phyloP scores from a whole-genome alignment of 1,140 invertebrate species.

The Papilio polyxenes region DNA sequence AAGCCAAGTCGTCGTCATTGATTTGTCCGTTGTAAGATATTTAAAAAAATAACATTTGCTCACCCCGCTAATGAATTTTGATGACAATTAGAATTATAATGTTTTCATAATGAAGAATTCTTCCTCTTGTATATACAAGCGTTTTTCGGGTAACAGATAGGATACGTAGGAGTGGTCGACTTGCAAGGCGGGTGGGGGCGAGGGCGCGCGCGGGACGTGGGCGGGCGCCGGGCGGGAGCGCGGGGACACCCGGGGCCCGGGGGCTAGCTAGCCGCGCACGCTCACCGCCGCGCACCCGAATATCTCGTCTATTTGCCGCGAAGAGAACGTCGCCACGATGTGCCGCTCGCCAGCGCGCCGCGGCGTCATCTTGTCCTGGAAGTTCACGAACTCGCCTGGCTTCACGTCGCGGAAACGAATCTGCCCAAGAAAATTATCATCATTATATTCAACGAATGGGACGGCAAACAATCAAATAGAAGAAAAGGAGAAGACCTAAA shows the following conservation, averaged over 20 bases:
- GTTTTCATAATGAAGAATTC: conserved; percentile 68
- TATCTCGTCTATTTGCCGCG: conserved; percentile 83
- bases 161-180: conserved; percentile 64
- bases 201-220: conserved; percentile 43
- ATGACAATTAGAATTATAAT: conserved; percentile 42
- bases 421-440: conserved; percentile 51
- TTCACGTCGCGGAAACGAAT: conserved; percentile 82
- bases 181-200: conserved; percentile 56
- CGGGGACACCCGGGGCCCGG: conserved; percentile 64
- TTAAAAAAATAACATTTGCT: neutral
- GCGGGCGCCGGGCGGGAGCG: conserved; percentile 59
- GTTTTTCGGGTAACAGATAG: conserved; percentile 64
- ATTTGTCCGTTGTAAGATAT: neutral
- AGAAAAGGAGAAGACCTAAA: no score
- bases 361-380: conserved; percentile 82
- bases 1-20: conserved; percentile 58
- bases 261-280: conserved; percentile 76
- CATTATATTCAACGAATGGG: neutral
- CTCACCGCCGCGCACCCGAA: conserved; percentile 80
- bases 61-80: neutral
- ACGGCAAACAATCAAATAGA: neutral
- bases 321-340: conserved; percentile 84
- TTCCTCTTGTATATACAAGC: conserved; percentile 68
- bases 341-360: conserved; percentile 80
- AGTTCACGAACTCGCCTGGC: conserved; percentile 81